Evolutionary conservation across 2,113 vertebrate species (phyloP).

Genomic region (Tragelaphus scriptus): DNA sequence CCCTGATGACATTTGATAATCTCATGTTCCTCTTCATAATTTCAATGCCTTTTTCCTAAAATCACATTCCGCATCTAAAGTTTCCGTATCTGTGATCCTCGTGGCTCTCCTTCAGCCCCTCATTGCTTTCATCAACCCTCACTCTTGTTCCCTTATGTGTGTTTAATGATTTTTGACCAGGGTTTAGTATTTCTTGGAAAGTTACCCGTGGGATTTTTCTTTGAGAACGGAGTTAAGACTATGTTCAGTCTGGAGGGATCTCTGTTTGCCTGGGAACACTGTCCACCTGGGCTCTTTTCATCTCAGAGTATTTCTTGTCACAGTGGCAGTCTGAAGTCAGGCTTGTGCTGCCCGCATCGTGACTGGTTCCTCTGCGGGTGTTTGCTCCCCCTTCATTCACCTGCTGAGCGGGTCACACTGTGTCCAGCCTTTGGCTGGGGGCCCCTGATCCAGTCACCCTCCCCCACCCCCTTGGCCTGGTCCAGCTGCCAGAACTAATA

Average conservation of each 20-base stretch:
- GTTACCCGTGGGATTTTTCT: background rate
- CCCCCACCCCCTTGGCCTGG: too few species aligned
- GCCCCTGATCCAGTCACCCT: background rate
- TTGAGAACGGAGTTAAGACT: background rate
- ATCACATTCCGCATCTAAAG: background rate
- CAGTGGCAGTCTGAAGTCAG: background rate
- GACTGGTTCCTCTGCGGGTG: background rate
- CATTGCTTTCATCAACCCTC: background rate
- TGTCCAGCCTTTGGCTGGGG: background rate
- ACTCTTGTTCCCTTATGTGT: background rate
- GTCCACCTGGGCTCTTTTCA: background rate
- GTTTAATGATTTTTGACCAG: background rate
- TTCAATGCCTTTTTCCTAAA: background rate
- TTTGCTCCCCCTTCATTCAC: background rate
- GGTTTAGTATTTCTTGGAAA: background rate
- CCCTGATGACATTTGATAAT: background rate
- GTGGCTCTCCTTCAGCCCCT: background rate
- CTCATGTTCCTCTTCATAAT: background rate
- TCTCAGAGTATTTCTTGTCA: background rate
- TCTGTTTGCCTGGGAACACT: background rate
- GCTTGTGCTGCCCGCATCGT: accelerated
- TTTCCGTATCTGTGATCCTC: background rate
- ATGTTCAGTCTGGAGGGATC: background rate
- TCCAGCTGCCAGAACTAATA: background rate
- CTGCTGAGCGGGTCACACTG: accelerated